Conservation (phyloP, 2,888 invertebrate species). For the Caradrina kadenii region DNA sequence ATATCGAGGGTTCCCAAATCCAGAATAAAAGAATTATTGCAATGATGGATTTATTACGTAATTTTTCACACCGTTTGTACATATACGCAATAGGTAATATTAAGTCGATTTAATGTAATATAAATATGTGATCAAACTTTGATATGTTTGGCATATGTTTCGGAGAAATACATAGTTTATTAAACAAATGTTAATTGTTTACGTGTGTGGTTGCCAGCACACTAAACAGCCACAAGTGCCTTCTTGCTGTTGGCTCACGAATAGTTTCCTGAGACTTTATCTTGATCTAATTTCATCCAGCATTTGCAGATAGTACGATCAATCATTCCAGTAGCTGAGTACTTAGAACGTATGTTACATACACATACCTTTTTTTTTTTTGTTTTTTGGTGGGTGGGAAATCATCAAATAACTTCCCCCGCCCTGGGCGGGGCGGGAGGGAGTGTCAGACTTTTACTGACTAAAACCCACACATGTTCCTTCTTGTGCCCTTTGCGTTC, state of each 20-base stretch:
- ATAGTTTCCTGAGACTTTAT: conserved; percentile 48
- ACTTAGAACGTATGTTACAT: conserved; percentile 1
- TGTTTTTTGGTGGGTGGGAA: too few species aligned
- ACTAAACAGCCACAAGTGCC: conserved; percentile 49
- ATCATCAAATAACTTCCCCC: too few species aligned
- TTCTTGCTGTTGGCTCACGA: conserved; percentile 33
- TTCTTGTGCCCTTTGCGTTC: too few species aligned
- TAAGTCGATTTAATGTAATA: background rate
- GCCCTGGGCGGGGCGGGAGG: too few species aligned
- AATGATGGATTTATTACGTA: too few species aligned
- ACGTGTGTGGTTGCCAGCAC: conserved; percentile 35
- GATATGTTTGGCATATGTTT: conserved; percentile 17
- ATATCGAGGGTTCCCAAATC: too few species aligned
- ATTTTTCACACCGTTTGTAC: too few species aligned
- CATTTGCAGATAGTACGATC: conserved; percentile 31
- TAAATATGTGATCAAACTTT: conserved; percentile 9
- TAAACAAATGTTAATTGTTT: conserved; percentile 47
- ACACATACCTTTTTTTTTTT: conserved; percentile 23
- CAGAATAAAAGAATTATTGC: too few species aligned
- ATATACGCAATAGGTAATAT: too few species aligned
- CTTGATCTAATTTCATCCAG: conserved; percentile 54
- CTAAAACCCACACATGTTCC: too few species aligned
- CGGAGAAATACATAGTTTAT: conserved; percentile 22
- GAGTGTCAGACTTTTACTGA: too few species aligned
- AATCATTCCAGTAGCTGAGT: conserved; percentile 30